phyloP scores from a whole-genome alignment of 1,140 invertebrate genomes.

The Chironomus striatipennis region DNA sequence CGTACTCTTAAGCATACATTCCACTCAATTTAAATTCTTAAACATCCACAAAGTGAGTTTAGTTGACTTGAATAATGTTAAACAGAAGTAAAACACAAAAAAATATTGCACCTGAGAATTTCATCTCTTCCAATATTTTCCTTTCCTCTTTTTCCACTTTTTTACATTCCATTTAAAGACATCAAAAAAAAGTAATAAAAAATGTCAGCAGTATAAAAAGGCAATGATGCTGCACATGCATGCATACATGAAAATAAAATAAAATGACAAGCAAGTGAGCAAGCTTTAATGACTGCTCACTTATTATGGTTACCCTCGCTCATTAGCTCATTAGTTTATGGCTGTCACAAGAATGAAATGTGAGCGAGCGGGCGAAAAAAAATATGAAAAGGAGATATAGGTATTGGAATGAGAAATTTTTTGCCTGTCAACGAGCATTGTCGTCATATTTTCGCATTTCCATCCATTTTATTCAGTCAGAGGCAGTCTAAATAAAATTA shows the following conservation, averaged over 20 bases:
- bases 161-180: no score
- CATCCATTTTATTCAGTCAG: no score
- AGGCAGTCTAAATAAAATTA: no score
- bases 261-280: slow-evolving; percentile 12
- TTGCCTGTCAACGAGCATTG: background rate
- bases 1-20: no score
- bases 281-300: slow-evolving; percentile 1
- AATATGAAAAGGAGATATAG: no score
- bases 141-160: background rate
- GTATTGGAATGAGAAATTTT: background rate
- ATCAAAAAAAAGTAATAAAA: background rate
- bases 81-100: background rate
- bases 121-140: background rate
- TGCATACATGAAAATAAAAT: background rate
- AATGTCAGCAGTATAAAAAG: background rate
- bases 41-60: no score
- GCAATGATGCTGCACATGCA: background rate
- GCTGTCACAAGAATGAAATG: background rate
- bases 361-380: background rate
- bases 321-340: slow-evolving; percentile 13
- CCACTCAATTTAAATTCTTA: no score
- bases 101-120: slow-evolving; percentile 2
- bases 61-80: no score
- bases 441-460: slow-evolving; percentile 4
- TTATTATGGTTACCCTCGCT: background rate